phyloP scores from a whole-genome alignment of 2,113 vertebrate genomes.

The Chroicocephalus ridibundus region DNA sequence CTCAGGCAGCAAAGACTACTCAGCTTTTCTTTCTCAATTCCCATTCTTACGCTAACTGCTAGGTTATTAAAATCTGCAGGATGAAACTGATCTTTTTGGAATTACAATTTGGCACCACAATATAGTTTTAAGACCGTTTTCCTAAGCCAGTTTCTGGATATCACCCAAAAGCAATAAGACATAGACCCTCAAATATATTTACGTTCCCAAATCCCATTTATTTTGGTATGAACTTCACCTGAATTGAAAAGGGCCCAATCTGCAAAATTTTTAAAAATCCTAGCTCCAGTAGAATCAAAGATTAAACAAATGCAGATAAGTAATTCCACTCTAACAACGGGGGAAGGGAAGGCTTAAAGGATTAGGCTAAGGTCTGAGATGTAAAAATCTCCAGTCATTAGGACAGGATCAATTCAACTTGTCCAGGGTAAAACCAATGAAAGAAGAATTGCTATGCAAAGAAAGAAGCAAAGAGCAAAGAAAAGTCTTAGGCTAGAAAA shows the following conservation, averaged over 20 bases:
- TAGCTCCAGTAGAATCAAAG: neutral
- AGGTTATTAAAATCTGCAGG: neutral
- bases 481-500: neutral
- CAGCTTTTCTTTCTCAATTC: neutral
- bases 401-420: neutral
- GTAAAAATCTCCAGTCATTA: neutral
- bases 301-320: neutral
- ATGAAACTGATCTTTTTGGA: neutral
- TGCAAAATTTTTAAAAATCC: neutral
- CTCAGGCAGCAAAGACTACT: neutral
- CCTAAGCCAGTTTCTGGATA: neutral
- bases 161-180: neutral
- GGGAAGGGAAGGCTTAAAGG: neutral
- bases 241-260: neutral
- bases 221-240: neutral
- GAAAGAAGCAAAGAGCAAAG: neutral
- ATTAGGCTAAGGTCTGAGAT: neutral
- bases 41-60: neutral
- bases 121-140: neutral
- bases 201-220: neutral
- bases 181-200: neutral
- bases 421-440: neutral
- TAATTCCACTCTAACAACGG: neutral
- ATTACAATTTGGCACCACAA: neutral
- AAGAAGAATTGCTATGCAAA: neutral